A percentile compares a stretch with the other conserved stretches of the same genome.
phyloP scores from a whole-genome alignment of 2,888 invertebrate genomes.

The Eilema depressum region DNA sequence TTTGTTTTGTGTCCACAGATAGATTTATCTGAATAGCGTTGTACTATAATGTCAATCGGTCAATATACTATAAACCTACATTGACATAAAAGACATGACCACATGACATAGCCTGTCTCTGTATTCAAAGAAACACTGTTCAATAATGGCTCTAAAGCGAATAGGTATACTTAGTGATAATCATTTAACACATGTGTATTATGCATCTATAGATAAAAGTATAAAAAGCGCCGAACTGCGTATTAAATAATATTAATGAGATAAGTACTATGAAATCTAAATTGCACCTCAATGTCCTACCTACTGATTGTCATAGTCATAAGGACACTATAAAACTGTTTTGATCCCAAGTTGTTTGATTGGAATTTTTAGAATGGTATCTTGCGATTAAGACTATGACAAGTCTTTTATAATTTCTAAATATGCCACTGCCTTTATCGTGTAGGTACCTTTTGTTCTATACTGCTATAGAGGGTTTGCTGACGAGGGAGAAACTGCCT shows the following conservation, averaged over 20 bases:
- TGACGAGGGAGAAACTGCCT: too few species aligned
- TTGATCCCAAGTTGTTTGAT: neutral
- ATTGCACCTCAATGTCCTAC: neutral
- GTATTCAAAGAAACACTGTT: neutral
- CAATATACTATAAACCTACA: neutral
- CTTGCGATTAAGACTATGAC: too few species aligned
- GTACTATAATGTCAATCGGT: conserved; percentile 3
- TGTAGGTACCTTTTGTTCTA: too few species aligned
- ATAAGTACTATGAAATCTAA: neutral
- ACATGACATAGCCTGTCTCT: too few species aligned
- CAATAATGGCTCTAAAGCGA: conserved; percentile 16
- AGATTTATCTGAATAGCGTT: neutral
- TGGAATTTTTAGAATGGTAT: neutral
- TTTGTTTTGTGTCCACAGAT: neutral
- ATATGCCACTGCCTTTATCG: too few species aligned
- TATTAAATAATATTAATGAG: neutral
- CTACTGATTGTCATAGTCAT: neutral
- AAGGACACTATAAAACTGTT: neutral
- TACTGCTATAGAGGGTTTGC: too few species aligned
- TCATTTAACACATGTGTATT: neutral
- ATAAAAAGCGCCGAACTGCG: too few species aligned
- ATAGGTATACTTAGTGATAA: neutral
- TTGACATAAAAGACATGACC: neutral
- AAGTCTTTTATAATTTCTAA: neutral
- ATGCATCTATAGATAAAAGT: neutral